Evolutionary conservation across 2,797 vertebrate species (phyloP), one percentile per base, ranked within the genome.

Genomic region (Coreius guichenoti): DNA sequence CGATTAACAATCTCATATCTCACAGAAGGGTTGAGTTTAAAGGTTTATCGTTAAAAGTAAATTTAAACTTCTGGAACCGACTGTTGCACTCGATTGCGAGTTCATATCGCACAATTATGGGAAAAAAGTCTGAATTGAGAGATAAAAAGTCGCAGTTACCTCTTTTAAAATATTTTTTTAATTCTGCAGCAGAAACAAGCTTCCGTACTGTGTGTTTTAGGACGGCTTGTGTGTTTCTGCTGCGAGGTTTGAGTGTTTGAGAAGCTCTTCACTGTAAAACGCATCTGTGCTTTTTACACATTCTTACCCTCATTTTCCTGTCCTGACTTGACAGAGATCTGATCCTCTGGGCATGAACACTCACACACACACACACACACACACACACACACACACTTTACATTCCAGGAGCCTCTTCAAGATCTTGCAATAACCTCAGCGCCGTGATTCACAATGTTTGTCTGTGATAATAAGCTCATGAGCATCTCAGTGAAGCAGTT

Each of bases 371-470:
- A n/a, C 74, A 36, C 17, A 5, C 8, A 39, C 12, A 72, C 21
- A 47, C 21, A 47, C 12, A 72, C 23, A 3, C 14, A 36, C 56
- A 49, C 56, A 76, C 9, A 19, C 19, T 14, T 12, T 65, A 65
- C 85, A 81, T 88, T 87, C 88, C 86, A 72, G 63, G 43, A 17
- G 3, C 33, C 77, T 76, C 26, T 31, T 17, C 67, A 81, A 54
- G 58, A 77, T 74, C 73, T 45, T 67, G 29, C 19, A 17, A 68
- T n/a, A 58, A 56, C 58, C 61, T 56, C 72, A 16, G 49, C 6
- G 17, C 3, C 29, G 61, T 58, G 19, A 78, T 72, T 58, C 16
- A 5, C 56, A 6, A 76, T 74, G 14, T 73, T 29, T 19, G 72
- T 31, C 17, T 16, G n/a, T 26, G 61, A 31, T 31, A 29, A 29